These are phyloP conservation scores for Stylophora pistillata DNA, from an alignment of 64 coral and sea anemone genomes.

Conservation along the genomic window DNA sequence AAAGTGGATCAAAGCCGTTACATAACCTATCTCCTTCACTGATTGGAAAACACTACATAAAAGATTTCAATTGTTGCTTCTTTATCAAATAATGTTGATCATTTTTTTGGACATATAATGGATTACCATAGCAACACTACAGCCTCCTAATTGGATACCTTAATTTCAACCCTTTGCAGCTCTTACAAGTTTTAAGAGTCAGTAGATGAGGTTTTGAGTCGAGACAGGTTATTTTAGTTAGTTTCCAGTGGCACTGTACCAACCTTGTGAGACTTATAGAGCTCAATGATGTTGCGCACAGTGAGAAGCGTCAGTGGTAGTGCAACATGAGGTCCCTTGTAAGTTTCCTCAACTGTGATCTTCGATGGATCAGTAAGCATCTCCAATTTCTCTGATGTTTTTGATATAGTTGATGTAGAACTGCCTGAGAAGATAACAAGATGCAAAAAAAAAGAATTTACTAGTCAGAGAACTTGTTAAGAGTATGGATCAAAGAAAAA, in stretches of 20 bases:
- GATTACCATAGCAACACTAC: too few relatives aligned
- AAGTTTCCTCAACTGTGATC: constrained; percentile 57
- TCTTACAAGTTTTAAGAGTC: too few relatives aligned
- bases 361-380: constrained; percentile 62
- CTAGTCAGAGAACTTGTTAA: too few relatives aligned
- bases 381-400: constrained; percentile 49
- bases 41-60: too few relatives aligned
- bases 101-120: too few relatives aligned
- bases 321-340: constrained; percentile 57
- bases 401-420: constrained; percentile 56
- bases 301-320: constrained; percentile 63
- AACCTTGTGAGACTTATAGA: constrained; percentile 78
- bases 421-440: constrained; percentile 25
- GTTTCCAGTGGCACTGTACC: background rate
- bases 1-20: background rate
- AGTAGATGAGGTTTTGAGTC: too few relatives aligned
- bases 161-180: too few relatives aligned
- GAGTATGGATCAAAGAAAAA: too few relatives aligned
- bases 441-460: constrained; percentile 8
- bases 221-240: background rate
- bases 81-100: too few relatives aligned
- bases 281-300: constrained; percentile 65
- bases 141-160: too few relatives aligned
- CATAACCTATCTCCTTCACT: too few relatives aligned
- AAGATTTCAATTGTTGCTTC: too few relatives aligned